Base-by-base conservation (phyloP, 2,113 vertebrate genomes). In the Columba livia region DNA sequence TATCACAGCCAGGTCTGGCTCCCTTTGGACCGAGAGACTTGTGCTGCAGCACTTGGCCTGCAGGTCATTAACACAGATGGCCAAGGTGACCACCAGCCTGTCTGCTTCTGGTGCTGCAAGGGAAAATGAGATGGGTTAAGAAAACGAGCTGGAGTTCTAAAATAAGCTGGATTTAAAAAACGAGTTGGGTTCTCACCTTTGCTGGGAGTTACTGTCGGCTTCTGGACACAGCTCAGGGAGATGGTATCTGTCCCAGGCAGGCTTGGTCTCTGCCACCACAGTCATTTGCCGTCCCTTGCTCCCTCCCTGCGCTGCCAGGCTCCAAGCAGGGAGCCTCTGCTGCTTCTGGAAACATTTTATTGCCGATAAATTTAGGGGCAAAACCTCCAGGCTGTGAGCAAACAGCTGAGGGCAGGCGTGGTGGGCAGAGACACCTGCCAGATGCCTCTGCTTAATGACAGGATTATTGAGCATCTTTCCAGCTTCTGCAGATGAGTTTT, bases 331-430 rank as follows among this genome's bases (percentile, higher is more conserved):
- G 50, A 44, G 42, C 42, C 42, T 44, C 42, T 44, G 42, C 42
- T 44, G 96, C 98, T 97, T 92, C 95, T 97, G 98, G 97, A 97
- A 98, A 81, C 90, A 25, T 89, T 85, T 98, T 96, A 44, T 16
- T 44, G 42, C 42, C 7, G 16, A 97, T 96, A 83, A 96, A 98
- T 97, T 96, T 94, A 97, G 94, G 91, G 53, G 23, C 2, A 58
- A 64, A 87, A 84, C n/a, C 32, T 25, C 16, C 42, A 44, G 16
- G 42, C 42, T 44, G 42, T 44, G 42, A 44, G 42, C 42, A 44
- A 44, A 25, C 48, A 17, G 48, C 29, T 31, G 44, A 31, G 25
- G 17, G 20, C 40, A 25, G 29, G 12, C 2, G 25, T 1, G 32
- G 28, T 17, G 42, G 26, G 11, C 48, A 57, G 40, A 47, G 58